phyloP scores from a whole-genome alignment of 2,888 invertebrate genomes.

The Operophtera brumata region DNA sequence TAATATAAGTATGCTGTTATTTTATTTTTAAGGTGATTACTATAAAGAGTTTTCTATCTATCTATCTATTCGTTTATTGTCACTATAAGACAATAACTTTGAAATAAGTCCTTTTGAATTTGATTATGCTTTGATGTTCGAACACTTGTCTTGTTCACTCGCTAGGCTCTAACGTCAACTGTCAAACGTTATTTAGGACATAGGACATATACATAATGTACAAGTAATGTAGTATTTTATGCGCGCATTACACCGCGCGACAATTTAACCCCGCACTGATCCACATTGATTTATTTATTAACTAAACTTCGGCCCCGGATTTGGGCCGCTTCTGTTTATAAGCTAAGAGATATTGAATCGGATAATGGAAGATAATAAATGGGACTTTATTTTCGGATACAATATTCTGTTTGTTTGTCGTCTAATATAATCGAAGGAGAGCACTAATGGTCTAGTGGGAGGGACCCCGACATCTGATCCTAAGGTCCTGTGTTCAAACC shows the following conservation, averaged over 20 bases:
- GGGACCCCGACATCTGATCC: too few relatives aligned
- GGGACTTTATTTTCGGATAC: slow-evolving; percentile 14
- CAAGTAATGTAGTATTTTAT: slow-evolving; percentile 19
- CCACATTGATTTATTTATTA: slow-evolving; percentile 37
- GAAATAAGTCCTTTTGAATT: too few relatives aligned
- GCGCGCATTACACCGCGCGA: slow-evolving; percentile 25
- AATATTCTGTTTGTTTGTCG: slow-evolving; percentile 6
- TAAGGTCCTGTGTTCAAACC: too few relatives aligned
- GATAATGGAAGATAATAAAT: slow-evolving; percentile 32
- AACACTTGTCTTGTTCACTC: not conserved
- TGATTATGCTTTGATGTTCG: too few relatives aligned
- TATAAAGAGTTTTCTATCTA: too few relatives aligned
- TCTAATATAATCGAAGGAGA: not conserved
- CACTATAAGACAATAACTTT: too few relatives aligned
- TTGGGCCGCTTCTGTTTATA: slow-evolving; percentile 29
- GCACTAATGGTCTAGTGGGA: too few relatives aligned
- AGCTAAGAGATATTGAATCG: slow-evolving; percentile 31
- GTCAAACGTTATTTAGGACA: not conserved
- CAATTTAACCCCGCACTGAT: slow-evolving; percentile 32
- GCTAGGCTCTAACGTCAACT: not conserved
- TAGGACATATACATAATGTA: not conserved
- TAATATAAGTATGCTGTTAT: too few relatives aligned
- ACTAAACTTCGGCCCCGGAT: slow-evolving; percentile 33
- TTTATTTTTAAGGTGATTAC: too few relatives aligned
- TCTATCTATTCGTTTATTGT: too few relatives aligned